A percentile compares a stretch with the other conserved stretches of the same genome.
Conservation (phyloP, 2,888 invertebrate species). For the Lamellibrachia columna region DNA sequence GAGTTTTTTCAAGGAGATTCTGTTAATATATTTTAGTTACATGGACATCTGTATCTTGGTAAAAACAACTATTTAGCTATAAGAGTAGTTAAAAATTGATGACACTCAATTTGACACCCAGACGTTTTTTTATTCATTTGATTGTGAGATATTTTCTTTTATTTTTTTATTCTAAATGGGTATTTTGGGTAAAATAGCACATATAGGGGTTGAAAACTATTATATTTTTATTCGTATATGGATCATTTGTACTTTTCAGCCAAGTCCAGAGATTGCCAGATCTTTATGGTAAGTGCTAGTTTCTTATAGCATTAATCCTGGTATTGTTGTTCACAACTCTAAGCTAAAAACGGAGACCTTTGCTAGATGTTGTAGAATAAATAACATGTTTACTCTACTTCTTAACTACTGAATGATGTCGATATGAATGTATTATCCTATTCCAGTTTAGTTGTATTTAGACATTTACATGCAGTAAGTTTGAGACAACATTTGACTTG, state of each 20-base stretch:
- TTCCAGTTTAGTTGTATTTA: neutral
- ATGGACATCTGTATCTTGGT: too few relatives aligned
- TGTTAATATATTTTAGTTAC: too few relatives aligned
- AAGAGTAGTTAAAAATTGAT: too few relatives aligned
- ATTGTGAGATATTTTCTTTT: neutral
- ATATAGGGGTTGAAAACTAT: too few relatives aligned
- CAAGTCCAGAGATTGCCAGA: constrained; percentile 32
- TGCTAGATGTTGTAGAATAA: neutral
- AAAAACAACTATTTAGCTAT: too few relatives aligned
- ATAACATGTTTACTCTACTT: neutral
- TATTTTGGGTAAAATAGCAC: too few relatives aligned
- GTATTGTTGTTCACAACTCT: neutral
- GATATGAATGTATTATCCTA: neutral
- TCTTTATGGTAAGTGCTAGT: constrained; percentile 20
- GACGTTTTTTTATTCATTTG: neutral
- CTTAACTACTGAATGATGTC: neutral
- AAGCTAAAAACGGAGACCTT: neutral
- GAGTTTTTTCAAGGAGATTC: too few relatives aligned
- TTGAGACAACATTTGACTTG: neutral
- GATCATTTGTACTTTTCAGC: constrained; percentile 27
- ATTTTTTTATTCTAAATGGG: too few relatives aligned
- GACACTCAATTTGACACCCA: too few relatives aligned
- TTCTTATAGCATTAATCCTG: neutral
- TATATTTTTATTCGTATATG: neutral
- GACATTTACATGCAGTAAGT: too few relatives aligned